These are phyloP conservation scores for Mythimna ferrago DNA, from an alignment of 2,888 invertebrate genomes.

Conservation along the genomic window DNA sequence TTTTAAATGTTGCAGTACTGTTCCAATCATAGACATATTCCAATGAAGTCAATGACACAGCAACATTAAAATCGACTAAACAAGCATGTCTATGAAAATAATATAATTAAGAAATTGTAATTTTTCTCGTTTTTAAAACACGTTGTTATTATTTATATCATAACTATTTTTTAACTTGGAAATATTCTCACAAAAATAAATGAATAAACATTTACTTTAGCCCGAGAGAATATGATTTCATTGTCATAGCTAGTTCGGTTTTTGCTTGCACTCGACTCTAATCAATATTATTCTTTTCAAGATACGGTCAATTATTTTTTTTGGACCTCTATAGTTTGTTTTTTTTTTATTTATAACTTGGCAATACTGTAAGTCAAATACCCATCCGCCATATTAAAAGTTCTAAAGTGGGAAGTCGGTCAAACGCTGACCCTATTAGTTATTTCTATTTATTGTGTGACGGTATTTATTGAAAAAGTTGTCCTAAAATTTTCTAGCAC, in stretches of 20 bases:
- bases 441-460: conserved; percentile 78
- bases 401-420: conserved; percentile 87
- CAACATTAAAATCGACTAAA: conserved; percentile 43
- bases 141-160: neutral
- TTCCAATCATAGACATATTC: conserved; percentile 1
- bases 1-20: conserved; percentile 74
- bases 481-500: conserved; percentile 76
- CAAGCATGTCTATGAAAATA: neutral
- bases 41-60: conserved; percentile 45
- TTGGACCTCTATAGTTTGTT: neutral
- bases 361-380: conserved; percentile 83
- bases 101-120: too few species aligned
- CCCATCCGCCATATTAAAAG: conserved; percentile 88
- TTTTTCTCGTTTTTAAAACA: neutral
- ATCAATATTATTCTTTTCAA: neutral
- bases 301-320: neutral
- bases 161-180: neutral
- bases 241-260: conserved; percentile 10
- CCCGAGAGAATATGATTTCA: neutral
- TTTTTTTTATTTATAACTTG: conserved; percentile 48
- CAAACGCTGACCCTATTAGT: conserved; percentile 88
- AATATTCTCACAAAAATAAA: neutral
- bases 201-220: neutral
- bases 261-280: neutral
- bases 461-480: conserved; percentile 75